Evolutionary conservation across 2,888 invertebrate species (phyloP), one percentile per base, ranked within the genome.

Genomic region (Anthophora plumipes): DNA sequence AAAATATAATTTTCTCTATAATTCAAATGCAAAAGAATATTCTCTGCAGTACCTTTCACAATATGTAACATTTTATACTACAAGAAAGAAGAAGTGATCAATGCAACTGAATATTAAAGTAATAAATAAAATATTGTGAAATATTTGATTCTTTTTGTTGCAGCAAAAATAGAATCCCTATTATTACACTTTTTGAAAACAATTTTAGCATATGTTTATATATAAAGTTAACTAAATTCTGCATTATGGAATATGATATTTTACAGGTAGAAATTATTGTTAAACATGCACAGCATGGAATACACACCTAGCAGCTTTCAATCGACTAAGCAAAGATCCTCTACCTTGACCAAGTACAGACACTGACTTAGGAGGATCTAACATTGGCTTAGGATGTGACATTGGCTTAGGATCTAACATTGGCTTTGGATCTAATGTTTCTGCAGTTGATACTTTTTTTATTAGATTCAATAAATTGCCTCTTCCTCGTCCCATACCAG

Each of bases 271-370:
- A 41, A 64, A 12, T 60, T 37, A 22, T 48, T 12, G 11, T 1
- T 22, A 50, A 55, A 48, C 20, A 14, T n/a, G 8, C 11, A 46
- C n/a, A 63, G n/a, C n/a, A 37, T 43, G 7, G 20, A n/a, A 43
- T 31, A 76, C 76, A 59, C 66, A 86, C 86, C 25, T 11, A 7
- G 31, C n/a, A 50, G 63, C 59, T 12, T 64, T 80, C 31, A 78
- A 4, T 31, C 48, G 20, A 1, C n/a, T 17, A 0, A 82, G 11
- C 7, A 85, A 17, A 7, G 75, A 46, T 0, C 82, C 84, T 71
- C 88, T 82, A 17, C 84, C 89, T 55, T 37, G 75, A 52, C 83
- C 61, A 46, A 39, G 17, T 70, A 31, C 1, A 37, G 71, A 39
- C 41, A 52, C 20, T 4, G 75, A 60, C 8, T 5, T 22, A n/a